Evolutionary conservation across 2,888 invertebrate species (phyloP).

Genomic region (Macropis europaea): DNA sequence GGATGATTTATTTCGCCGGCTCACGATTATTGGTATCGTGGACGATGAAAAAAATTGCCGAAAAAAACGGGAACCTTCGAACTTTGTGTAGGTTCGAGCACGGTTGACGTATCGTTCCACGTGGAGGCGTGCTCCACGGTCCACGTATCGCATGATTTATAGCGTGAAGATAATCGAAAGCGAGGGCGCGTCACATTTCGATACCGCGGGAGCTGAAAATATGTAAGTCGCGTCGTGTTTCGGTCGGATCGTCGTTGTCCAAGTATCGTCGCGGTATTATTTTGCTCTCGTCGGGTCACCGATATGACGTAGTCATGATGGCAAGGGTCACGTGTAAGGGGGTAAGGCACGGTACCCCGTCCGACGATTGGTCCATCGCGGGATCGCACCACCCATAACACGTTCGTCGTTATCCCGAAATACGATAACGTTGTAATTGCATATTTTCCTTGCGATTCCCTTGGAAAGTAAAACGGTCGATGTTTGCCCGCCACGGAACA

Average conservation of each 20-base stretch:
- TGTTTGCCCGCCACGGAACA: constrained; percentile 56
- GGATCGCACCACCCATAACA: constrained; percentile 73
- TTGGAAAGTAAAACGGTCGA: constrained; percentile 35
- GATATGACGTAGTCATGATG: constrained; percentile 66
- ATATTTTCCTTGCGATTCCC: constrained; percentile 53
- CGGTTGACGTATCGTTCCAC: constrained; percentile 51
- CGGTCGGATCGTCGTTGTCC: constrained; percentile 56
- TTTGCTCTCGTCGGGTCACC: constrained; percentile 66
- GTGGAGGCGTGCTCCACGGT: constrained; percentile 52
- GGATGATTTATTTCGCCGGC: not conserved
- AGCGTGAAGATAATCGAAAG: constrained; percentile 51
- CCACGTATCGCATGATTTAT: constrained; percentile 57
- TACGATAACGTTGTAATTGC: constrained; percentile 50
- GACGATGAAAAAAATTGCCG: constrained; percentile 5
- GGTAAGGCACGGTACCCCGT: constrained; percentile 72
- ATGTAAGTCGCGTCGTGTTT: constrained; percentile 52
- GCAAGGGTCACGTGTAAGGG: constrained; percentile 73
- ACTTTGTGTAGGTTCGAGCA: not conserved
- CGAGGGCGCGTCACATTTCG: constrained; percentile 62
- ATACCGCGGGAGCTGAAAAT: constrained; percentile 55
- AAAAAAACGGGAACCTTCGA: not conserved
- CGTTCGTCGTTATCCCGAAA: constrained; percentile 54
- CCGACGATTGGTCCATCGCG: constrained; percentile 66
- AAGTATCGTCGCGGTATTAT: constrained; percentile 63
- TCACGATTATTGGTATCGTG: constrained; percentile 3